A percentile compares a stretch with the other conserved stretches of the same genome.
Conservation (phyloP, 1,140 invertebrate species). For the Hylaeus anthracinus region DNA sequence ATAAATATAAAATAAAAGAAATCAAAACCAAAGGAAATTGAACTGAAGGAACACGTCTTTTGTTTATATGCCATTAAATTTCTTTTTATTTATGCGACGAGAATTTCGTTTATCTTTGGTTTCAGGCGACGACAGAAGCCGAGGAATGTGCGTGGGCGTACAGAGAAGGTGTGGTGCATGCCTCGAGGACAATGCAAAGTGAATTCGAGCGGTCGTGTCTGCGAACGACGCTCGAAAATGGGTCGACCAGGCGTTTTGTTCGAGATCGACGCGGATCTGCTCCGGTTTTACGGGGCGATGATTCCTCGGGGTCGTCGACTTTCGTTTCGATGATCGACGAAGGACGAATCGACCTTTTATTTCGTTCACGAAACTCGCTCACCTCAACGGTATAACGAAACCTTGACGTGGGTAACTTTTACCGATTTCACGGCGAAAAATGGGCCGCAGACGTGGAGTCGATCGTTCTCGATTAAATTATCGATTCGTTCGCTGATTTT, state of each 20-base stretch:
- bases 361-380: neutral
- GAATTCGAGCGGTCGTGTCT: slow-evolving; percentile 22
- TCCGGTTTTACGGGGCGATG: slow-evolving; percentile 13
- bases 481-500: neutral
- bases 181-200: slow-evolving; percentile 28
- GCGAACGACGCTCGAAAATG: neutral
- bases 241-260: slow-evolving; percentile 9
- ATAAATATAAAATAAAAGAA: too few species aligned
- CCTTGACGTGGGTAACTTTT: slow-evolving; percentile 11
- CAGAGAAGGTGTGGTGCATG: slow-evolving; percentile 54
- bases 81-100: too few species aligned
- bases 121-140: neutral
- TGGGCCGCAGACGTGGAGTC: too few species aligned
- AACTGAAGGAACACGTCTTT: too few species aligned
- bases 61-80: too few species aligned
- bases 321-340: slow-evolving; percentile 14
- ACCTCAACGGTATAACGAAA: neutral
- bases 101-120: too few species aligned
- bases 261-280: neutral
- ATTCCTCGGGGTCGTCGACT: slow-evolving; percentile 30
- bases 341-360: slow-evolving; percentile 14
- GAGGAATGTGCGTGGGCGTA: slow-evolving; percentile 52
- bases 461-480: neutral
- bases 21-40: too few species aligned
- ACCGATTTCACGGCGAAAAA: slow-evolving; percentile 3